Conservation (phyloP, 2,888 invertebrate genomes). For the Leptopilina myrica region DNA sequence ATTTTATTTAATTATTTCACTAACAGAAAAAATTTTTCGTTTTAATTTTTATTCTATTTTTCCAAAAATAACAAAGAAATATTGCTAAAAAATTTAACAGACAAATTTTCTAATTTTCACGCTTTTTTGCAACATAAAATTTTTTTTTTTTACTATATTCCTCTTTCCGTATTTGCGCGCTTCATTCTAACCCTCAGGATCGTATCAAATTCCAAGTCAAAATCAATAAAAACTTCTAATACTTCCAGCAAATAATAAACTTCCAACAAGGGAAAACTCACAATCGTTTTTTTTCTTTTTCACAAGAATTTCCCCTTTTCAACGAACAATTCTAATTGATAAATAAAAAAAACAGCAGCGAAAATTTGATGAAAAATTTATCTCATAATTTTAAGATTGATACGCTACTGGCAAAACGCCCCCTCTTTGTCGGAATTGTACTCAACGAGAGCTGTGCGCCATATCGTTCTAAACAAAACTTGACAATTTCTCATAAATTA, state of each 20-base stretch:
- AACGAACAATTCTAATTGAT: not conserved
- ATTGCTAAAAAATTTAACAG: too few species aligned
- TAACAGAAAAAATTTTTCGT: too few species aligned
- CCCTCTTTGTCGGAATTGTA: constrained; percentile 50
- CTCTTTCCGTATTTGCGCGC: constrained; percentile 23
- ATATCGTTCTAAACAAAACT: constrained; percentile 60
- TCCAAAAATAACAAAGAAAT: too few species aligned
- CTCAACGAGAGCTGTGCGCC: constrained; percentile 60
- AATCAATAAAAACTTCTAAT: constrained; percentile 47
- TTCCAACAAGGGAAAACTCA: constrained; percentile 1
- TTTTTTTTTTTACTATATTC: not conserved
- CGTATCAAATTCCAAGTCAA: constrained; percentile 42
- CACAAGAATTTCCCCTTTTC: not conserved
- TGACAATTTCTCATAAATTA: constrained; percentile 46
- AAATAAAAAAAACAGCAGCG: not conserved
- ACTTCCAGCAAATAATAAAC: not conserved
- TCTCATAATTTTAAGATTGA: not conserved
- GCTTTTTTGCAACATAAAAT: not conserved
- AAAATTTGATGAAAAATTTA: not conserved
- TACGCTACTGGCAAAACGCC: constrained; percentile 58
- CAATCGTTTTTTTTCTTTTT: not conserved
- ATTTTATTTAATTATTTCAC: too few species aligned
- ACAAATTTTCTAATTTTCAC: not conserved
- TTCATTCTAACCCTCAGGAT: constrained; percentile 47
- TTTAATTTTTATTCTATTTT: too few species aligned